Conservation (phyloP, 92 coral and sea anemone genomes). For the Nematostella vectensis region DNA sequence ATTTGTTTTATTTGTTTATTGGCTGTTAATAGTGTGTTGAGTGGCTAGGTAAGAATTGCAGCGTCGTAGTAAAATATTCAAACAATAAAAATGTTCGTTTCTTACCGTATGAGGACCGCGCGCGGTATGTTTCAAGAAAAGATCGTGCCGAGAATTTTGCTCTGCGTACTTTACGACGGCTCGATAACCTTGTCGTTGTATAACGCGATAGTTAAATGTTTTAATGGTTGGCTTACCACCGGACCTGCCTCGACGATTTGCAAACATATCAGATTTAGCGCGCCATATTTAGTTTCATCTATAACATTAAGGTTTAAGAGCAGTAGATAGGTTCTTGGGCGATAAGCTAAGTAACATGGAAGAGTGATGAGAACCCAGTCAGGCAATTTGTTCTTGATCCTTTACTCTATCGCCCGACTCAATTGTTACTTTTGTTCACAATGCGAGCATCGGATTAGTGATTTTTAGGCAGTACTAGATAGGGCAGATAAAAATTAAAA, state of each 20-base stretch:
- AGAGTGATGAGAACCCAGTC: conserved; percentile 9
- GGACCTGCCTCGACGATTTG: background rate
- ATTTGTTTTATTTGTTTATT: conserved; percentile 29
- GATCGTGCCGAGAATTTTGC: no score
- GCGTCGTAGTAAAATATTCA: conserved; percentile 1
- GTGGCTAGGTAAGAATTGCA: conserved; percentile 20
- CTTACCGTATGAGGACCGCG: no score
- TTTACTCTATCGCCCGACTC: background rate
- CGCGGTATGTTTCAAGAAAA: no score
- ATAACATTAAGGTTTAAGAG: conserved; percentile 12
- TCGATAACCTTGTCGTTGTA: no score
- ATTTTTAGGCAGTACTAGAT: background rate
- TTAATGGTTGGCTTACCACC: background rate
- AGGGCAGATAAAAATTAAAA: background rate
- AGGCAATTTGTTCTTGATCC: conserved; percentile 19
- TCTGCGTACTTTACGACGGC: no score
- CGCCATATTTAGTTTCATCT: background rate
- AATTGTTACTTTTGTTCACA: background rate
- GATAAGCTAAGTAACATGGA: conserved; percentile 7
- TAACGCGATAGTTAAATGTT: no score
- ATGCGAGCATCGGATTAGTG: background rate
- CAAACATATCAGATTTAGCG: background rate
- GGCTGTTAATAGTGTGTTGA: conserved; percentile 15
- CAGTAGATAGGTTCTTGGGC: no score
- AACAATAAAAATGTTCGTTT: conserved; percentile 4